Evolutionary conservation across 1,140 invertebrate genomes (phyloP).

Genomic region (Calosoma granatense): DNA sequence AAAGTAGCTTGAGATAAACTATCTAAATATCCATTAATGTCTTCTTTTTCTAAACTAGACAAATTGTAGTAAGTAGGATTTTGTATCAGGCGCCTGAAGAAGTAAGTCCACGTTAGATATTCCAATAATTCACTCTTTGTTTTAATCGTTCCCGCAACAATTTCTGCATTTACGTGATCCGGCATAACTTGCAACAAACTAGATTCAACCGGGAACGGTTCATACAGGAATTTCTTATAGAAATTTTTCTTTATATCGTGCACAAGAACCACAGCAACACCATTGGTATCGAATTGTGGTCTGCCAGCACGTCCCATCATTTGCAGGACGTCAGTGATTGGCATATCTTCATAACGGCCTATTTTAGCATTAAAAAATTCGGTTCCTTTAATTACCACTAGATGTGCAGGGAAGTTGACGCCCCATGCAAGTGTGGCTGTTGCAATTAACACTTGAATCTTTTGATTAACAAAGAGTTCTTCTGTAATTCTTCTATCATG

Average conservation of each 20-base stretch:
- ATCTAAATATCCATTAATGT: conserved; percentile 65
- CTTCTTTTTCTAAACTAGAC: conserved; percentile 59
- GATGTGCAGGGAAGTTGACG: conserved; percentile 94
- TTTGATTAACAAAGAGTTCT: conserved; percentile 92
- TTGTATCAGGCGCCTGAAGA: conserved; percentile 70
- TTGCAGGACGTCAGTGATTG: conserved; percentile 96
- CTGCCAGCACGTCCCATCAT: conserved; percentile 99
- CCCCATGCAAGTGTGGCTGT: conserved; percentile 98
- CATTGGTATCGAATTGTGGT: conserved; percentile 88
- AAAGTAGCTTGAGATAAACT: conserved; percentile 69
- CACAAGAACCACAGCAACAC: conserved; percentile 92
- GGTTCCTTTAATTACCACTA: conserved; percentile 74
- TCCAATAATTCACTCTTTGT: conserved; percentile 91
- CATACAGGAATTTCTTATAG: conserved; percentile 98
- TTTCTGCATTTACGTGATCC: conserved; percentile 98
- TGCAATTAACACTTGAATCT: conserved; percentile 97
- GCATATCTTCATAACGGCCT: conserved; percentile 97
- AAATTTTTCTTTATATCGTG: conserved; percentile 99
- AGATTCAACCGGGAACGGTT: conserved; percentile 98
- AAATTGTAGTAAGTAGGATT: conserved; percentile 92
- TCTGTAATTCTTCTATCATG: conserved; percentile 85
- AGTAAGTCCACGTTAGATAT: conserved; percentile 98
- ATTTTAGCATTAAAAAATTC: conserved; percentile 98
- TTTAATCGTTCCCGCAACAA: conserved; percentile 86
- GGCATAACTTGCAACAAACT: conserved; percentile 81